Percentiles rank a stretch among this genome's conserved stretches.
phyloP scores from a whole-genome alignment of 2,888 invertebrate species.

The Allacma fusca region DNA sequence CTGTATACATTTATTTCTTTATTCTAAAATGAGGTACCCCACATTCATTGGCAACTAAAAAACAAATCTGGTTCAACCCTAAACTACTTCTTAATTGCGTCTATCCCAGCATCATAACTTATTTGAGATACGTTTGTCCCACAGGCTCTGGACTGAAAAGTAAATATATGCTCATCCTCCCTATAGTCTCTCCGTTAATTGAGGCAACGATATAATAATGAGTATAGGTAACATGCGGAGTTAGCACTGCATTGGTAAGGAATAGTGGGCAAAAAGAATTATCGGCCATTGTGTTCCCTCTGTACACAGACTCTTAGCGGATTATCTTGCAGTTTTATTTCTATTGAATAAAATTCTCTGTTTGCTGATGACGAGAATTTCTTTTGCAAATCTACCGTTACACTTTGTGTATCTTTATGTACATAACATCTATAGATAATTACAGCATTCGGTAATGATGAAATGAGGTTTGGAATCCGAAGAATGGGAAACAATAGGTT shows the following conservation, averaged over 20 bases:
- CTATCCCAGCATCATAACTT: not conserved
- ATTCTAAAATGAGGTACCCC: not conserved
- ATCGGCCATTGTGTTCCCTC: not conserved
- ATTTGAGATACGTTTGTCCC: not conserved
- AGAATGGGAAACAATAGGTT: not conserved
- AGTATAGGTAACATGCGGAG: not conserved
- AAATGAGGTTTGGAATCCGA: slow-evolving; percentile 13
- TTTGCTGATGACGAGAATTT: not conserved
- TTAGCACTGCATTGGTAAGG: not conserved
- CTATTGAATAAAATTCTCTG: not conserved
- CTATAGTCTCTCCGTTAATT: not conserved
- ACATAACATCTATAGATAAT: not conserved
- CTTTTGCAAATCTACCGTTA: not conserved
- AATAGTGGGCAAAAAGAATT: slow-evolving; percentile 2
- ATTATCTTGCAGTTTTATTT: slow-evolving; percentile 12
- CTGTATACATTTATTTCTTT: too few species aligned
- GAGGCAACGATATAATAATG: not conserved
- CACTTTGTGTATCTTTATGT: not conserved
- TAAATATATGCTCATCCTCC: not conserved
- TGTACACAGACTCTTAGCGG: not conserved
- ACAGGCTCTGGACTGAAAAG: not conserved
- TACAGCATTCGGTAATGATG: not conserved
- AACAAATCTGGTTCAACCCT: slow-evolving; percentile 11
- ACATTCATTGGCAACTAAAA: slow-evolving; percentile 3
- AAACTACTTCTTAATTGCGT: slow-evolving; percentile 1